phyloP scores from a whole-genome alignment of 2,797 vertebrate species.

The Aplochiton taeniatus region DNA sequence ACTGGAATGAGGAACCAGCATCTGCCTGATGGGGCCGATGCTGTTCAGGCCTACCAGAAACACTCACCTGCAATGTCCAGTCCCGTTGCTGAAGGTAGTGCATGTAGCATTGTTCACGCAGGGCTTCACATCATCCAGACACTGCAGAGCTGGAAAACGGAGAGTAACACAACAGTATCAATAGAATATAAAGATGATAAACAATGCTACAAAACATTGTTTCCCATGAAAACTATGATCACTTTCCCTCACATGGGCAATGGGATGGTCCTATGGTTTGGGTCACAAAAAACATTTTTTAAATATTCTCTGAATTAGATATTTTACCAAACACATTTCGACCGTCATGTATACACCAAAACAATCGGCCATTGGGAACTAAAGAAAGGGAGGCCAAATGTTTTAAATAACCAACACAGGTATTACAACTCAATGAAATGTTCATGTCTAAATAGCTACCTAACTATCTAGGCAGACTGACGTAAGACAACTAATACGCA shows the following conservation, averaged over 20 bases:
- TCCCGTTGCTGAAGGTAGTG: conserved; percentile 83
- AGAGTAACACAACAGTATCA: conserved; percentile 33
- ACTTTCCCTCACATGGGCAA: too few relatives aligned
- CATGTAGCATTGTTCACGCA: conserved; percentile 91
- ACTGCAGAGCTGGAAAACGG: conserved; percentile 86
- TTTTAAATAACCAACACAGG: too few relatives aligned
- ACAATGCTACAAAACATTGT: neutral
- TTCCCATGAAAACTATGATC: neutral
- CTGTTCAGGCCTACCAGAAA: neutral
- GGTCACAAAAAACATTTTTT: neutral
- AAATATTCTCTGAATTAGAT: too few relatives aligned
- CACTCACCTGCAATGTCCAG: conserved; percentile 92
- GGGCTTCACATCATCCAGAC: conserved; percentile 82
- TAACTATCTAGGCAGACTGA: conserved; percentile 11
- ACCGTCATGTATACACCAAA: too few relatives aligned
- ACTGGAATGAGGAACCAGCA: conserved; percentile 29
- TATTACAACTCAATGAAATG: neutral
- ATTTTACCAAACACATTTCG: too few relatives aligned
- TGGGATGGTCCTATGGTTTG: neutral
- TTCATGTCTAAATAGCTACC: neutral
- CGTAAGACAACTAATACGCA: conserved; percentile 25
- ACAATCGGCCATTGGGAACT: too few relatives aligned
- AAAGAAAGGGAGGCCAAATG: too few relatives aligned
- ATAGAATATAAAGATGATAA: neutral
- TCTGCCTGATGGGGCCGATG: conserved; percentile 5